These are phyloP conservation scores for Aporophyla nigra DNA, from an alignment of 2,888 invertebrate genomes.

Conservation along the genomic window DNA sequence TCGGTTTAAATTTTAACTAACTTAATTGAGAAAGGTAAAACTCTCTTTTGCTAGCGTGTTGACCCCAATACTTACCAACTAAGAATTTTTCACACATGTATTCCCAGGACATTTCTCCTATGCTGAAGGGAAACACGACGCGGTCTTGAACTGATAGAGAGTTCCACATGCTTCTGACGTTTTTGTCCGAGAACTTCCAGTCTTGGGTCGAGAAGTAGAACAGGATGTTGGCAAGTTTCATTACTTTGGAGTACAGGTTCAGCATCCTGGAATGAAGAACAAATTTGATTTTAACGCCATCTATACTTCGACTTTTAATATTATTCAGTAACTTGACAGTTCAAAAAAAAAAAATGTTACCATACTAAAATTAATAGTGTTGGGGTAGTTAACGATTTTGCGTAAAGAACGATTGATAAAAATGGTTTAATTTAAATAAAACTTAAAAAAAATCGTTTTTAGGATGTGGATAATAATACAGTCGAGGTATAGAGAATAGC, in stretches of 20 bases:
- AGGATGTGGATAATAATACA: too few relatives aligned
- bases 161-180: slow-evolving; percentile 91
- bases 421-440: too few relatives aligned
- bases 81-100: slow-evolving; percentile 84
- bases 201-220: slow-evolving; percentile 95
- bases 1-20: too few relatives aligned
- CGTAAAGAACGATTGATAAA: too few relatives aligned
- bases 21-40: not conserved
- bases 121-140: slow-evolving; percentile 93
- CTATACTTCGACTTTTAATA: not conserved
- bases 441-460: too few relatives aligned
- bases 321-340: too few relatives aligned
- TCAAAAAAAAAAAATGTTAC: too few relatives aligned
- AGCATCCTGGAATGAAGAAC: slow-evolving; percentile 93
- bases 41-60: not conserved
- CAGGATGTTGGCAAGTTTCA: slow-evolving; percentile 93
- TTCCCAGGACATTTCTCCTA: slow-evolving; percentile 94
- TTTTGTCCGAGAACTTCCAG: slow-evolving; percentile 94
- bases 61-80: slow-evolving; percentile 75
- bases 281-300: slow-evolving; percentile 12
- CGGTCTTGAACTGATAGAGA: slow-evolving; percentile 91
- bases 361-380: too few relatives aligned
- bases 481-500: too few relatives aligned
- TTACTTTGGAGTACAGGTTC: slow-evolving; percentile 94
- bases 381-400: too few relatives aligned